These are phyloP conservation scores for Pogoniulus pusillus DNA, from an alignment of 2,797 vertebrate genomes.

Conservation along the genomic window DNA sequence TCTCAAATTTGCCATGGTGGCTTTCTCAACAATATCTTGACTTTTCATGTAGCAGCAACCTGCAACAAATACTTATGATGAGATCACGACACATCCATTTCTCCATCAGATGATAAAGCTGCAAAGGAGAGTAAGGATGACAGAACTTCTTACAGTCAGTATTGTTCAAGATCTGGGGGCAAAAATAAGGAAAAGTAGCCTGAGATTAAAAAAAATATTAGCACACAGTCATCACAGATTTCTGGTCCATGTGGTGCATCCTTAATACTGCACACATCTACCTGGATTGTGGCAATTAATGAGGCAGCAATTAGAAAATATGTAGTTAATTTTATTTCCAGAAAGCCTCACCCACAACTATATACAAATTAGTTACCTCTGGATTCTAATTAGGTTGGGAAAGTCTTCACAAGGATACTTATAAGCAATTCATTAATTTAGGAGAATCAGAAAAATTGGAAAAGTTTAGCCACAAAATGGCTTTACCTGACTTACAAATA, in stretches of 20 bases:
- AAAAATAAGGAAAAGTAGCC: background rate
- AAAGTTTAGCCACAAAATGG: too few species aligned
- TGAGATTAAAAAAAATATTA: background rate
- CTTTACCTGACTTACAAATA: too few species aligned
- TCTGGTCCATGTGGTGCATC: background rate
- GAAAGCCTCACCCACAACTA: too few species aligned
- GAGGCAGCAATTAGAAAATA: too few species aligned
- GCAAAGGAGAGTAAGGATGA: background rate
- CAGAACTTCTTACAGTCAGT: background rate
- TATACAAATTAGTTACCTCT: too few species aligned
- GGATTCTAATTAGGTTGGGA: too few species aligned
- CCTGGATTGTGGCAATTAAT: too few species aligned
- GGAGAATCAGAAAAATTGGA: too few species aligned
- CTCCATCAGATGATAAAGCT: background rate
- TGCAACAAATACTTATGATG: background rate
- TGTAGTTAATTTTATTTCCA: too few species aligned
- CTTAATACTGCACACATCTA: background rate
- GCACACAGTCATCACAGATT: background rate
- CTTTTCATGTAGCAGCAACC: background rate
- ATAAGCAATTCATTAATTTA: too few species aligned
- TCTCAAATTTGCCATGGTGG: background rate
- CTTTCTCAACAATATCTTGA: background rate
- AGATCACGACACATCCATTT: background rate
- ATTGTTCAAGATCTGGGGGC: background rate
- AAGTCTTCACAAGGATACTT: too few species aligned